Conservation (phyloP, 2,888 invertebrate species). For the Orthosia cruda region DNA sequence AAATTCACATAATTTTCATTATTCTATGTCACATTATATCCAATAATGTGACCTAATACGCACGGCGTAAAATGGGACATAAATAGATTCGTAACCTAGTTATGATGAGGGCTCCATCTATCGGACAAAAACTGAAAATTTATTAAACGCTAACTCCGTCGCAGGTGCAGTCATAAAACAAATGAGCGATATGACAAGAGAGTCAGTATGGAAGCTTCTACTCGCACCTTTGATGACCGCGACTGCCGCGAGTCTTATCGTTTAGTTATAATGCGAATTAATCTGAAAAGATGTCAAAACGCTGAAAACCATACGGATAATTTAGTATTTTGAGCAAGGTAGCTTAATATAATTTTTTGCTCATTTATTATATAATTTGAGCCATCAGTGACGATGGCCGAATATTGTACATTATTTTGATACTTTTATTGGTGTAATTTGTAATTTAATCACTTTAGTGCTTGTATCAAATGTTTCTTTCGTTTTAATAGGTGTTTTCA, state of each 20-base stretch:
- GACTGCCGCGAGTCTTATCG: background rate
- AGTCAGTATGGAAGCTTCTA: too few relatives aligned
- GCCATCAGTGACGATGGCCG: slow-evolving; percentile 1
- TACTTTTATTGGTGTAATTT: slow-evolving; percentile 52
- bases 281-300: slow-evolving; percentile 1
- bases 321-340: slow-evolving; percentile 33
- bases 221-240: background rate
- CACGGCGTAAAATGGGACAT: slow-evolving; percentile 12
- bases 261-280: slow-evolving; percentile 28
- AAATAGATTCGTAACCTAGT: slow-evolving; percentile 17
- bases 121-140: background rate
- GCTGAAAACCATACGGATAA: slow-evolving; percentile 8
- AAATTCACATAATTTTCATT: slow-evolving; percentile 27
- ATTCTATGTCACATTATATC: too few relatives aligned
- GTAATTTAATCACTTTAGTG: slow-evolving; percentile 36
- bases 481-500: slow-evolving; percentile 31
- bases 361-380: slow-evolving; percentile 36
- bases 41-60: background rate
- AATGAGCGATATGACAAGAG: background rate
- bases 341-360: slow-evolving; percentile 41
- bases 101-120: background rate
- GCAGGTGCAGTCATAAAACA: background rate
- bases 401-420: slow-evolving; percentile 45
- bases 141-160: background rate
- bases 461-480: slow-evolving; percentile 41